Evolutionary conservation across 2,797 vertebrate genomes (phyloP), one percentile per base, ranked within the genome.

Genomic region (Pelobates cultripes): DNA sequence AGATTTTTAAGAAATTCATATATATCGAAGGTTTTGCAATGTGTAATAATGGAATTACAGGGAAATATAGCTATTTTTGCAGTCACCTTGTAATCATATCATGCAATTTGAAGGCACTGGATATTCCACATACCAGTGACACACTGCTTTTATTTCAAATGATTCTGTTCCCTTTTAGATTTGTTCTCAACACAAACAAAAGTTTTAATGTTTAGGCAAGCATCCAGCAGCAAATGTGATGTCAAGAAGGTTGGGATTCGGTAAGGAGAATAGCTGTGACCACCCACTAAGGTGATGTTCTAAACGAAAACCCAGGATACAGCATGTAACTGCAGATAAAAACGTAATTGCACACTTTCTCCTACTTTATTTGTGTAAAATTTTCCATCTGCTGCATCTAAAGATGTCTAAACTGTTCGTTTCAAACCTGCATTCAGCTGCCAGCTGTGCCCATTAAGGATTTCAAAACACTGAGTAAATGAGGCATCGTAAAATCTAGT

Each of bases 381-480:
- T 94, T 94, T 94, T 94, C 94, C 94, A 94, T 94, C 94, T 94
- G 94, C 92, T 94, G 92, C 94, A 94, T 94, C 93, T 94, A 94
- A 94, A 94, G 94, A 94, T 94, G 93, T 94, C 94, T 94, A 94
- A 94, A 94, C 94, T 94, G 93, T 94, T 94, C 93, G 94, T 93
- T 94, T 94, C 94, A 94, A 93, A 94, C 93, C 94, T 94, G 92
- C 93, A 92, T 93, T 94, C 93, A 92, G 94, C 93, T 94, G 94
- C 94, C 94, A 94, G 94, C 94, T 94, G 94, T 94, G 94, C 94
- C 93, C 93, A 94, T 94, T 94, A 94, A 94, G 93, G 92, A 93
- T 90, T 94, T 93, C 91, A 94, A 93, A 94, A 93, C 91, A 93
- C 93, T 90, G 91, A 94, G 92, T 90, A 94, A 94, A 94, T 94